Conservation (phyloP, 2,113 vertebrate species). For the Trichechus manatus region DNA sequence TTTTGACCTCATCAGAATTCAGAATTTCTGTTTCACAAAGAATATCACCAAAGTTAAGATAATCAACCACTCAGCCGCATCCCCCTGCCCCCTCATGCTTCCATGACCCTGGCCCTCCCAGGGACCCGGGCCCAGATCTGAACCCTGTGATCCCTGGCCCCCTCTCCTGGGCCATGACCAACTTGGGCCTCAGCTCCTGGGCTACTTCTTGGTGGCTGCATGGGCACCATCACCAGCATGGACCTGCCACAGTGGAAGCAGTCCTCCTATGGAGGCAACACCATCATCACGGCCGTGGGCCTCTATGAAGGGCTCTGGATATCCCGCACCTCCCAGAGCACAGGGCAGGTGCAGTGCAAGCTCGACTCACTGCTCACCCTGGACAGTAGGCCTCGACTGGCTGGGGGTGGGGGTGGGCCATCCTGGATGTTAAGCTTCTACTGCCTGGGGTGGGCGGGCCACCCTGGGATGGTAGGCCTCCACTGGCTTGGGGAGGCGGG, state of each 20-base stretch:
- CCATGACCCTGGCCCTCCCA: constrained; percentile 5
- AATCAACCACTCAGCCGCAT: not conserved
- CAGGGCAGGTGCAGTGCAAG: constrained; percentile 98
- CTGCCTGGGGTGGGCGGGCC: no score
- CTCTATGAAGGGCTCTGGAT: constrained; percentile 98
- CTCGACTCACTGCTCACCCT: constrained; percentile 97
- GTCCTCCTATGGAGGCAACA: constrained; percentile 96
- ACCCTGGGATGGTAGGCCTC: no score
- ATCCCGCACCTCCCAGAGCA: constrained; percentile 98
- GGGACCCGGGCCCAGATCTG: constrained; percentile 60
- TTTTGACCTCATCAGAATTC: constrained; percentile 42
- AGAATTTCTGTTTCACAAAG: constrained; percentile 52
- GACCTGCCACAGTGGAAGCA: constrained; percentile 97
- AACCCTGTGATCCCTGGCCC: constrained; percentile 13
- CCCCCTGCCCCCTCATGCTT: not conserved
- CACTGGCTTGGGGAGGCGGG: no score
- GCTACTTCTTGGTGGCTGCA: constrained; percentile 96
- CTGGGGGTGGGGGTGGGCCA: no score
- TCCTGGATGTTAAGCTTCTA: no score
- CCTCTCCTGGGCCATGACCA: constrained; percentile 89
- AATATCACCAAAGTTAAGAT: constrained; percentile 37
- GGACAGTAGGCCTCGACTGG: constrained; percentile 91
- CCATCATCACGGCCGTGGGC: constrained; percentile 98
- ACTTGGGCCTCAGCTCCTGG: constrained; percentile 95
- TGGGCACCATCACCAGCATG: constrained; percentile 93